Percentiles rank a stretch among this genome's conserved stretches.
These are phyloP conservation scores for Sphenodon punctatus DNA, from an alignment of 2,797 vertebrate species.

Conservation along the genomic window DNA sequence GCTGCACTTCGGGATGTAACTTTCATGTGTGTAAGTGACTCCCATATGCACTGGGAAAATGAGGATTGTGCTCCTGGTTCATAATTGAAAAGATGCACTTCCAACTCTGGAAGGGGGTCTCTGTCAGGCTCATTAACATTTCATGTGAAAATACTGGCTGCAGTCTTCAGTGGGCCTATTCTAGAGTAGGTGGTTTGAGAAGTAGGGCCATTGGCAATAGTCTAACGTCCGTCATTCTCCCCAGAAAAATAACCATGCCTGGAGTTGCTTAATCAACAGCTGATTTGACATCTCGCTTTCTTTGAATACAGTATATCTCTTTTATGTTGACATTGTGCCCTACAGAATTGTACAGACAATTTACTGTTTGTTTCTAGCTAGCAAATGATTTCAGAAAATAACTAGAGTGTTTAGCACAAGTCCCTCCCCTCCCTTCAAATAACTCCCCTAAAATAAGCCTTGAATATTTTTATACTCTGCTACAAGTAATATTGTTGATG, in stretches of 20 bases:
- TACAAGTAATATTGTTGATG: neutral
- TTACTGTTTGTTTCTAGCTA: neutral
- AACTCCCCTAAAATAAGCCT: neutral
- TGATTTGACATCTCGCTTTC: neutral
- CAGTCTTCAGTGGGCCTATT: too few species aligned
- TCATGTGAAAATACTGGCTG: too few species aligned
- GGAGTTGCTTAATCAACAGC: neutral
- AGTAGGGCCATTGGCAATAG: neutral
- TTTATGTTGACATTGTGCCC: neutral
- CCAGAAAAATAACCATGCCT: neutral
- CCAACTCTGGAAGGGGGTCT: neutral
- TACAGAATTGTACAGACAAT: rapidly evolving
- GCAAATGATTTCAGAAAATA: neutral
- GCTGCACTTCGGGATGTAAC: too few species aligned
- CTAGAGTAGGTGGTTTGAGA: too few species aligned
- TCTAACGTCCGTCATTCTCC: neutral
- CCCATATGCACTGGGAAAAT: too few species aligned
- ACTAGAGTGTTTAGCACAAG: too few species aligned
- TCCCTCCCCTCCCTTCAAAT: too few species aligned
- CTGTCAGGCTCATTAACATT: neutral
- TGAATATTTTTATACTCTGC: neutral
- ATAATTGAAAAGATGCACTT: neutral
- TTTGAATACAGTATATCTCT: neutral
- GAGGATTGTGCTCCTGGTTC: too few species aligned
- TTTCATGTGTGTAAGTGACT: too few species aligned